phyloP scores from a whole-genome alignment of 2,113 vertebrate species.

The Oncorhynchus gorbuscha region DNA sequence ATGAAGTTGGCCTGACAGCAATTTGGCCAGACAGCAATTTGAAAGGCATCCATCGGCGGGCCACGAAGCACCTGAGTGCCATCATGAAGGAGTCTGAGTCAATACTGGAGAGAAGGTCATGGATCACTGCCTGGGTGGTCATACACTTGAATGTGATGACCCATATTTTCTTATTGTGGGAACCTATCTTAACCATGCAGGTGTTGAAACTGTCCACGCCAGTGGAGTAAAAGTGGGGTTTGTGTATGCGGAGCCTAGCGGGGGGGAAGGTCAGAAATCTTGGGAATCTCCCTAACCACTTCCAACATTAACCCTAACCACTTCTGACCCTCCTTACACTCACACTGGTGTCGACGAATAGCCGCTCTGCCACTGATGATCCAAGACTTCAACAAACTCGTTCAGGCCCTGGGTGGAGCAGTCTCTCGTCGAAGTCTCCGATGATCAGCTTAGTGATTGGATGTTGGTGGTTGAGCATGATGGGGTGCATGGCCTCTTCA shows the following conservation, averaged over 20 bases:
- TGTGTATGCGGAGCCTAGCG: neutral
- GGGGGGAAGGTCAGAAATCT: slow-evolving; percentile 1
- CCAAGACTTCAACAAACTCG: neutral
- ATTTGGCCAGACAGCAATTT: neutral
- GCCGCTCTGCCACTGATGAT: too few relatives aligned
- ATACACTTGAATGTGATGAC: neutral
- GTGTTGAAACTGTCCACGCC: slow-evolving; percentile 9
- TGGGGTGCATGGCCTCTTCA: neutral
- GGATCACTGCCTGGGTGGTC: neutral
- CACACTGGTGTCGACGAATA: neutral
- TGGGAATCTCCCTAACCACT: neutral
- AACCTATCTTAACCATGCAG: neutral
- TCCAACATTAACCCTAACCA: too few relatives aligned
- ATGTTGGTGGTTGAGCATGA: neutral
- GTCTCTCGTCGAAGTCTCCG: neutral
- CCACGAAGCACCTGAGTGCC: slow-evolving; percentile 1
- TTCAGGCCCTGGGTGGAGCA: neutral
- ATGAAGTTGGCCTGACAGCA: neutral
- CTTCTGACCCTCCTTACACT: neutral
- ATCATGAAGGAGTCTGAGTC: slow-evolving; percentile 9
- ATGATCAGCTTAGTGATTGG: neutral
- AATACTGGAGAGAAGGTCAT: slow-evolving; percentile 4
- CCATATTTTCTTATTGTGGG: too few relatives aligned
- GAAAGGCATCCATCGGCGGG: neutral
- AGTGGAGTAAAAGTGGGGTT: neutral